Evolutionary conservation across 1,140 invertebrate genomes (phyloP), one percentile per base, ranked within the genome.

Genomic region (Tetranychus cinnabarinus): DNA sequence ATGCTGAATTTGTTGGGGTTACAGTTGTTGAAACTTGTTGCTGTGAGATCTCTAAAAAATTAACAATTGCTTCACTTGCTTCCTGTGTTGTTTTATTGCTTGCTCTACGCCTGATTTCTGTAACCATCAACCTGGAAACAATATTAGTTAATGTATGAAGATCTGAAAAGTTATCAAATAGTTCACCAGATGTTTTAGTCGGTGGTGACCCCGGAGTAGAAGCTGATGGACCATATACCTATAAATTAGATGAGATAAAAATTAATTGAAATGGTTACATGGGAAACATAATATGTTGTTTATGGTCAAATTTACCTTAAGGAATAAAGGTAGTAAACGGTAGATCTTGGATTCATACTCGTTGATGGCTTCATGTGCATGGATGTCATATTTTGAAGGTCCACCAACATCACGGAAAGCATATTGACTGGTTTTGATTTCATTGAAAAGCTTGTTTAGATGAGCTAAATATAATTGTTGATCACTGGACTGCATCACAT

Each of bases 281-380:
- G 13, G 13, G 31, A 7, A 62, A 62, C 23, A 23, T 0, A 23
- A 23, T 33, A 45, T 31, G 23, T n/a, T n/a, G 45, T n/a, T 66
- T n/a, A 52, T 55, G 15, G 6, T 23, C 46, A 46, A 64, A 34
- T 65, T 74, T 78, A 95, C 91, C 80, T 96, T 97, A 75, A 88
- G 93, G 75, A 98, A 97, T 10, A 97, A 76, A 50, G 93, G 93
- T 67, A 98, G 77, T 88, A 97, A 95, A 73, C 91, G 93, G 73
- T 97, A 97, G 1, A 97, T 77, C 74, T 93, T 92, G 69, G 86
- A 85, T 74, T 96, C 88, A 63, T 84, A 81, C 72, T 95, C 87
- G 60, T 79, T 46, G 39, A 56, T 61, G 23, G 45, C 33, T 15
- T 54, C 34, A 54, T 61, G 60, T 23, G 56, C 63, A n/a, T 5